These are phyloP conservation scores for Daktulosphaira vitifoliae DNA, from an alignment of 1,140 invertebrate genomes.

Conservation along the genomic window DNA sequence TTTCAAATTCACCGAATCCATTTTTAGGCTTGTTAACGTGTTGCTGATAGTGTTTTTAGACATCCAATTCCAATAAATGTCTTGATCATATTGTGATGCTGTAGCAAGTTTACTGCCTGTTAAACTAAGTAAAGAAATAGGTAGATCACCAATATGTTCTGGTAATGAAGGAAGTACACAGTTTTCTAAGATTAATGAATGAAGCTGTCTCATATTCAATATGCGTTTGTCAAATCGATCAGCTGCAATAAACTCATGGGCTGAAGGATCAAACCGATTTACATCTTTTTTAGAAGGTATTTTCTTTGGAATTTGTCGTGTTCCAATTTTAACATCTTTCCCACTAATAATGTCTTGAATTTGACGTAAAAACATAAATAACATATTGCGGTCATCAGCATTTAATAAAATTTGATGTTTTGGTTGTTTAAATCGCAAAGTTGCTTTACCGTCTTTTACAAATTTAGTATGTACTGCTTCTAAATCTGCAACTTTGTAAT, in stretches of 20 bases:
- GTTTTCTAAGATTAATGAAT: background rate
- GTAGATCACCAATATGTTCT: background rate
- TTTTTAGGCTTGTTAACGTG: background rate
- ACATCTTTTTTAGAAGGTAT: background rate
- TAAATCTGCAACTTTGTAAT: background rate
- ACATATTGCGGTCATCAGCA: background rate
- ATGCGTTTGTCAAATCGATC: background rate
- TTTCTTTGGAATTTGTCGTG: background rate
- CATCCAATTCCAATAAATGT: background rate
- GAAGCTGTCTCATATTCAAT: background rate
- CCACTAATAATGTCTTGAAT: background rate
- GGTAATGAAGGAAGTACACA: background rate
- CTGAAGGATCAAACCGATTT: background rate
- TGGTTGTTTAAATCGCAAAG: background rate
- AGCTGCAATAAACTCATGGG: background rate
- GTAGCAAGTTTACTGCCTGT: background rate
- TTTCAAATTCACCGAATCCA: background rate
- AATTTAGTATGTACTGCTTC: background rate
- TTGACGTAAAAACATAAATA: background rate
- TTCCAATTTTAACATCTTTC: background rate
- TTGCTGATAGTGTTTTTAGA: background rate
- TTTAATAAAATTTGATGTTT: background rate
- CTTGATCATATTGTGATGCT: background rate
- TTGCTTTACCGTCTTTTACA: background rate
- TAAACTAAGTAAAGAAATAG: background rate